Evolutionary conservation across 1,140 invertebrate genomes (phyloP).

Genomic region (Lepidostoma basale): DNA sequence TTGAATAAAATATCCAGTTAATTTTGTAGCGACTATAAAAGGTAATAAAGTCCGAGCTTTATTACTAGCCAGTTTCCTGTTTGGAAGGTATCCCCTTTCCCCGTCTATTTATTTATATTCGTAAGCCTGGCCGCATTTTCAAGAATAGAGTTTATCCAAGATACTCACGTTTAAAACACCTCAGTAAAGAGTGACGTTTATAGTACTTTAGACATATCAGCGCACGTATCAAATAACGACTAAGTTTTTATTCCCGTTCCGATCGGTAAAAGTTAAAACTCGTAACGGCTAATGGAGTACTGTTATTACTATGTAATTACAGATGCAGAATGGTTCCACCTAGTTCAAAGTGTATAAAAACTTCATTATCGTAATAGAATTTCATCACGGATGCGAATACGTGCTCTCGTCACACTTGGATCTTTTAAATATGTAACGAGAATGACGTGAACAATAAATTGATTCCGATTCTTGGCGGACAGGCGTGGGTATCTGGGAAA

Average conservation of each 20-base stretch:
- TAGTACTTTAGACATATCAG: too few species aligned
- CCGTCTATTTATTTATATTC: conserved; percentile 7
- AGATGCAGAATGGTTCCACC: too few species aligned
- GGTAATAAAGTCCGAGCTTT: conserved; percentile 8
- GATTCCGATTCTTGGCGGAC: conserved; percentile 31
- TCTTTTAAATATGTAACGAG: conserved; percentile 24
- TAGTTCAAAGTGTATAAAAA: neutral
- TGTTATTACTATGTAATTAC: too few species aligned
- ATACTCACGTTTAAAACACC: too few species aligned
- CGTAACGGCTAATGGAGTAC: too few species aligned
- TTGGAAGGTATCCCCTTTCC: neutral
- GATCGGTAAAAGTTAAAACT: too few species aligned
- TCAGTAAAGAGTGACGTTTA: too few species aligned
- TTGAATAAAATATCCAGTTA: neutral
- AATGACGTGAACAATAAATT: conserved; percentile 31
- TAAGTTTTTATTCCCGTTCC: too few species aligned
- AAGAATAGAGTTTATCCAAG: too few species aligned
- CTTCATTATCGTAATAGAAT: neutral
- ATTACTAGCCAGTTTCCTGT: conserved; percentile 20
- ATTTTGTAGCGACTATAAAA: conserved; percentile 1
- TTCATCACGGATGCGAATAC: conserved; percentile 22
- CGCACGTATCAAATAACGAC: too few species aligned
- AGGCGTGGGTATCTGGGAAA: conserved; percentile 21
- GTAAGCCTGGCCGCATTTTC: too few species aligned
- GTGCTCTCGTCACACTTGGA: conserved; percentile 2